A percentile compares a stretch with the other conserved stretches of the same genome.
These are phyloP conservation scores for Drosophila obscura DNA, from an alignment of 1,140 invertebrate genomes.

Conservation along the genomic window DNA sequence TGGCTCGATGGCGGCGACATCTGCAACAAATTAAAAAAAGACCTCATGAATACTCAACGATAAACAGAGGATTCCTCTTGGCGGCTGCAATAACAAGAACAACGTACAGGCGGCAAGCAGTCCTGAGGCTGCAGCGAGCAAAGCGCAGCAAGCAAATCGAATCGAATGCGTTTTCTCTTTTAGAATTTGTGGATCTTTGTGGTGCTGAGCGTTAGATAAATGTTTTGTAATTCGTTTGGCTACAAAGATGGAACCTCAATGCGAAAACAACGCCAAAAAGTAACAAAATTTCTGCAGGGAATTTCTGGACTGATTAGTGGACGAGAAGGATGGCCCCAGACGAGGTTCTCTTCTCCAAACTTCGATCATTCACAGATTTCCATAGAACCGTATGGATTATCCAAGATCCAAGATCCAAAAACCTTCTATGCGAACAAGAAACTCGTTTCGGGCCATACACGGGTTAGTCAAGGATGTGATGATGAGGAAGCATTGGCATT, in stretches of 20 bases:
- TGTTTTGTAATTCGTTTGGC: conserved; percentile 78
- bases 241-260: conserved; percentile 30
- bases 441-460: conserved; percentile 6
- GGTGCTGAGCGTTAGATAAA: conserved; percentile 69
- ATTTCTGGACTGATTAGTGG: no score
- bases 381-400: no score
- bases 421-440: conserved; percentile 1
- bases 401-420: no score
- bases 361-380: no score
- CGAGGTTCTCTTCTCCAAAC: no score
- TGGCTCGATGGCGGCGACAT: conserved; percentile 84
- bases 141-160: conserved; percentile 81
- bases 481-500: conserved; percentile 32
- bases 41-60: not conserved
- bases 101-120: conserved; percentile 50
- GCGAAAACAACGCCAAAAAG: not conserved
- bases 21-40: conserved; percentile 75
- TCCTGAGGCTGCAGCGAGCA: conserved; percentile 67
- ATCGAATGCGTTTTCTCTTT: conserved; percentile 66
- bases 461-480: conserved; percentile 49
- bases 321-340: no score
- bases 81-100: conserved; percentile 46
- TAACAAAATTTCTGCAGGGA: no score
- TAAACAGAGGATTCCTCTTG: conserved; percentile 31
- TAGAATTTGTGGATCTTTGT: conserved; percentile 36